phyloP scores from a whole-genome alignment of 2,797 vertebrate genomes.

The Dallia pectoralis region DNA sequence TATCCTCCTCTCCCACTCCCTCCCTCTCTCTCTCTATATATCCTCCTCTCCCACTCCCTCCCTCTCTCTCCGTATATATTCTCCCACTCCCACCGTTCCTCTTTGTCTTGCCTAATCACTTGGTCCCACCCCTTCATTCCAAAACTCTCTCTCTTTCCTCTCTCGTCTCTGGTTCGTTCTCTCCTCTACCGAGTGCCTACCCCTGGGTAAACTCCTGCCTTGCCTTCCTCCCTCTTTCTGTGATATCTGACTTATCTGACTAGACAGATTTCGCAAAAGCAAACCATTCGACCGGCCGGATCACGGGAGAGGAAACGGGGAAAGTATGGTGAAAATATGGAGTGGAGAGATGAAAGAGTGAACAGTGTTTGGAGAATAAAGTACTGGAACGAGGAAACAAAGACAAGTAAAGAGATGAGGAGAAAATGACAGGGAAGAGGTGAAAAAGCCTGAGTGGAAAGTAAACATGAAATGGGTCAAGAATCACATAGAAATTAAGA shows the following conservation, averaged over 20 bases:
- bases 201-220: background rate
- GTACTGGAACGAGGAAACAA: background rate
- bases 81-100: conserved; percentile 2
- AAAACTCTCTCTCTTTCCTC: background rate
- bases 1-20: too few species aligned
- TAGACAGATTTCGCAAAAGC: background rate
- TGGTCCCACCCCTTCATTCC: conserved; percentile 1
- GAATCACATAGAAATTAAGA: background rate
- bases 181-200: background rate
- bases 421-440: background rate
- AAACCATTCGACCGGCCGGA: background rate
- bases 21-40: too few species aligned
- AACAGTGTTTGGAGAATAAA: background rate
- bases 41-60: background rate
- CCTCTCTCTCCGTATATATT: background rate
- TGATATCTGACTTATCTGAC: background rate
- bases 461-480: background rate
- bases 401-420: background rate
- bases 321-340: background rate
- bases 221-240: background rate
- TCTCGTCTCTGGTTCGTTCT: background rate
- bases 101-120: background rate
- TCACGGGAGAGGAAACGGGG: background rate
- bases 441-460: background rate
- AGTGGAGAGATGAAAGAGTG: background rate